Percentiles rank a stretch among this genome's conserved stretches.
Evolutionary conservation across 2,113 vertebrate genomes (phyloP).

Genomic region (Lagopus leucura): DNA sequence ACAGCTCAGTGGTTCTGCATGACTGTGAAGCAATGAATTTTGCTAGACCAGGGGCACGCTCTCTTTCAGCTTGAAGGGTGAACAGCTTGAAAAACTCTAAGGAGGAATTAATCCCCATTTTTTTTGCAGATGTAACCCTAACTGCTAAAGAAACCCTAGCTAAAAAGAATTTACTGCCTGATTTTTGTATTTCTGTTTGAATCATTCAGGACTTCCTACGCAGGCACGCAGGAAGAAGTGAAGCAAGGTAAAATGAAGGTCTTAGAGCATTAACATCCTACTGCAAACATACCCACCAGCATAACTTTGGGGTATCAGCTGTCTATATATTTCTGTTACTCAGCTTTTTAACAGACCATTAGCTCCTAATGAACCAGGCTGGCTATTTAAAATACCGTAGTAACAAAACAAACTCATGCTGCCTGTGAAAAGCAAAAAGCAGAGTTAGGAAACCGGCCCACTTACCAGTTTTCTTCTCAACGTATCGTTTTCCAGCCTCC

Average conservation of each 20-base stretch:
- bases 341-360: not conserved
- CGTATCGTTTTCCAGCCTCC: slow-evolving; percentile 88
- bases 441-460: not conserved
- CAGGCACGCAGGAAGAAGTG: not conserved
- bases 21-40: slow-evolving; percentile 27
- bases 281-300: not conserved
- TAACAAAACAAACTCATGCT: fast-evolving
- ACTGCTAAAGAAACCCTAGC: not conserved
- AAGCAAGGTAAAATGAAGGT: not conserved
- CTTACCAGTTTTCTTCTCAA: slow-evolving; percentile 90
- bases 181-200: not conserved
- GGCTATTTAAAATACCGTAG: not conserved
- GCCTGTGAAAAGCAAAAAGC: fast-evolving
- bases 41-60: not conserved
- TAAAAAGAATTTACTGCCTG: not conserved
- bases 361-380: not conserved
- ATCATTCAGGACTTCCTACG: not conserved
- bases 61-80: slow-evolving; percentile 13
- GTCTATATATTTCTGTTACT: not conserved
- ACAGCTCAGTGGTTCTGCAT: not conserved
- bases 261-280: not conserved
- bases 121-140: not conserved
- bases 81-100: not conserved
- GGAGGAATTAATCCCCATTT: not conserved
- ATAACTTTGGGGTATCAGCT: not conserved